These are phyloP conservation scores for Pseudomyrmex flavicornis DNA, from an alignment of 1,140 invertebrate species.

Conservation along the genomic window DNA sequence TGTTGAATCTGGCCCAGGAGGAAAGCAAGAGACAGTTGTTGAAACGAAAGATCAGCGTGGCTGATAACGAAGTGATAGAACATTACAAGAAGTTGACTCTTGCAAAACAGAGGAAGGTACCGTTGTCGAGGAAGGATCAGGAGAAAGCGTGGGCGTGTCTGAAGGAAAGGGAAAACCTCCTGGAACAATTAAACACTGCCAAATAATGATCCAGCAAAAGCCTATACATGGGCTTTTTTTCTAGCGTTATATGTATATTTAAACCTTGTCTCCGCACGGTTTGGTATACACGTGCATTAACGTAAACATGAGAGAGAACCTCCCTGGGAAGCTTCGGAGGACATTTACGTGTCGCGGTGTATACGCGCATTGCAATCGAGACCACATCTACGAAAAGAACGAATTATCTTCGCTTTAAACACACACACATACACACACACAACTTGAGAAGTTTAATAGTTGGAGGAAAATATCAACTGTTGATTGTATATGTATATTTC, in stretches of 20 bases:
- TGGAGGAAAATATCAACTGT: neutral
- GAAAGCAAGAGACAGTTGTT: constrained; percentile 89
- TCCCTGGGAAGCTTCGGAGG: too few relatives aligned
- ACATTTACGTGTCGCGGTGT: neutral
- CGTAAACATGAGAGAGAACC: too few relatives aligned
- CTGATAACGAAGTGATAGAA: constrained; percentile 92
- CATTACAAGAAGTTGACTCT: constrained; percentile 91
- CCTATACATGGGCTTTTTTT: constrained; percentile 34
- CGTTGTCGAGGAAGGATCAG: constrained; percentile 92
- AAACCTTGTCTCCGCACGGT: neutral
- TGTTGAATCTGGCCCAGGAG: constrained; percentile 87
- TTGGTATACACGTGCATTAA: too few relatives aligned
- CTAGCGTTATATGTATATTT: constrained; percentile 4
- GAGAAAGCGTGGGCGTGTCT: constrained; percentile 91
- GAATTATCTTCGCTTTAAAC: constrained; percentile 1
- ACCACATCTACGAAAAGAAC: neutral
- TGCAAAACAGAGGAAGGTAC: constrained; percentile 92
- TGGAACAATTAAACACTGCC: constrained; percentile 85
- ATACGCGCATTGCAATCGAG: neutral
- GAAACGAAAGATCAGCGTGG: constrained; percentile 88
- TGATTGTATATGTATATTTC: too few relatives aligned
- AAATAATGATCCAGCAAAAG: constrained; percentile 80
- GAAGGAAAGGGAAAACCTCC: constrained; percentile 87
- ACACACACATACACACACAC: neutral
- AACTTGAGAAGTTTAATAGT: neutral